phyloP scores from a whole-genome alignment of 92 coral and sea anemone genomes.

The Zoanthus sociatus region DNA sequence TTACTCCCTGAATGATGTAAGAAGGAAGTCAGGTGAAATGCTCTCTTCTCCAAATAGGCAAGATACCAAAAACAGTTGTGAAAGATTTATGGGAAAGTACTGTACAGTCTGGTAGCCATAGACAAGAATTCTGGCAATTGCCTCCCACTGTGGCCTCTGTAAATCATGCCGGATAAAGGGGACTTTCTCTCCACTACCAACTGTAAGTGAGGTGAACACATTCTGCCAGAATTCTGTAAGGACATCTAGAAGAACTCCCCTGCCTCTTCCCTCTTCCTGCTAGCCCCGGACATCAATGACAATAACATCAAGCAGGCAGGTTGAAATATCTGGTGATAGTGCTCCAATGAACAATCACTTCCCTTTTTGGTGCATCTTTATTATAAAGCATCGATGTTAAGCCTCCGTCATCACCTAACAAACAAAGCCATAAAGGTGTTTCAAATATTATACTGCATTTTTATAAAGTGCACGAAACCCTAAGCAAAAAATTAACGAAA shows the following conservation, averaged over 20 bases:
- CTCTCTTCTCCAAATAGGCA: conserved; percentile 66
- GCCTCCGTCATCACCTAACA: conserved; percentile 4
- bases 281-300: conserved; percentile 49
- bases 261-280: conserved; percentile 63
- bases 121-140: conserved; percentile 61
- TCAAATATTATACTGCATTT: conserved; percentile 7
- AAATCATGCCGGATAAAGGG: conserved; percentile 66
- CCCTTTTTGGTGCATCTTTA: not conserved
- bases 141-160: conserved; percentile 59
- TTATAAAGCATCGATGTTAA: conserved; percentile 20
- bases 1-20: conserved; percentile 46
- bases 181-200: conserved; percentile 57
- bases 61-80: conserved; percentile 43
- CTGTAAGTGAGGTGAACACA: conserved; percentile 27
- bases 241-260: conserved; percentile 59
- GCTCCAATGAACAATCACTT: conserved; percentile 43
- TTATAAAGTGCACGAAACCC: not conserved
- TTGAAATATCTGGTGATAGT: conserved; percentile 27
- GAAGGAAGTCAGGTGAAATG: conserved; percentile 25
- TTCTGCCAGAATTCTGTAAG: conserved; percentile 62
- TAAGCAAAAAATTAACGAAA: not conserved
- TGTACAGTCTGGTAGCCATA: conserved; percentile 46
- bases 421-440: not conserved
- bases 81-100: conserved; percentile 57
- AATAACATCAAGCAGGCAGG: conserved; percentile 23